Evolutionary conservation across 2,888 invertebrate species (phyloP).

Genomic region (Eudemis profundana): DNA sequence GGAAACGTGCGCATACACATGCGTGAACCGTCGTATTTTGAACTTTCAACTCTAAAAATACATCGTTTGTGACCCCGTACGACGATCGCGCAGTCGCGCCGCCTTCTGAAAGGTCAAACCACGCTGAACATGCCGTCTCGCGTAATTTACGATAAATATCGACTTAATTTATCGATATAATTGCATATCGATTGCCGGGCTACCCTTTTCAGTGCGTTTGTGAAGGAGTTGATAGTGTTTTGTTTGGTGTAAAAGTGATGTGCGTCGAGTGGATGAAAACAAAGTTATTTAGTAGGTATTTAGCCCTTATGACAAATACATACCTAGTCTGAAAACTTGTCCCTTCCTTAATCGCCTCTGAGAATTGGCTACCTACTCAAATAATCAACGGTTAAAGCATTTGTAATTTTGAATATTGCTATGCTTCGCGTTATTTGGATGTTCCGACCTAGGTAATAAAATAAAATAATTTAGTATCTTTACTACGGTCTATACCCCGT

Average conservation of each 20-base stretch:
- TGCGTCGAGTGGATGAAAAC: constrained; percentile 9
- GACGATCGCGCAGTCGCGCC: constrained; percentile 78
- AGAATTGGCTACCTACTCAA: too few species aligned
- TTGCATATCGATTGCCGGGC: not conserved
- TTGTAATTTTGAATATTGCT: too few species aligned
- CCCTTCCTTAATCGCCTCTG: too few species aligned
- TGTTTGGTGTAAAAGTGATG: constrained; percentile 11
- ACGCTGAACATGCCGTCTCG: constrained; percentile 67
- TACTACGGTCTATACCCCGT: too few species aligned
- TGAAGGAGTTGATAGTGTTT: constrained; percentile 16
- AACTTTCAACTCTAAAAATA: constrained; percentile 87
- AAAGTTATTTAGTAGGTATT: constrained; percentile 3
- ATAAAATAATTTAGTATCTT: too few species aligned
- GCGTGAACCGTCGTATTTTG: constrained; percentile 80
- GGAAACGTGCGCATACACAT: constrained; percentile 60
- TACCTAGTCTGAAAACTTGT: too few species aligned
- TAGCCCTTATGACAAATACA: too few species aligned
- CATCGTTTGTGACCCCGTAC: constrained; percentile 80
- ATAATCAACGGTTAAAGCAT: too few species aligned
- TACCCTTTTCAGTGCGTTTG: constrained; percentile 4
- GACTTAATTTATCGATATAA: constrained; percentile 35
- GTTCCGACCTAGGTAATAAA: too few species aligned
- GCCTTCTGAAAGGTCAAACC: constrained; percentile 82
- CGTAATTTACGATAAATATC: constrained; percentile 41
- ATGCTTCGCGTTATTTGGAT: too few species aligned